phyloP scores from a whole-genome alignment of 2,888 invertebrate species.

The Microctonus hyperodae region DNA sequence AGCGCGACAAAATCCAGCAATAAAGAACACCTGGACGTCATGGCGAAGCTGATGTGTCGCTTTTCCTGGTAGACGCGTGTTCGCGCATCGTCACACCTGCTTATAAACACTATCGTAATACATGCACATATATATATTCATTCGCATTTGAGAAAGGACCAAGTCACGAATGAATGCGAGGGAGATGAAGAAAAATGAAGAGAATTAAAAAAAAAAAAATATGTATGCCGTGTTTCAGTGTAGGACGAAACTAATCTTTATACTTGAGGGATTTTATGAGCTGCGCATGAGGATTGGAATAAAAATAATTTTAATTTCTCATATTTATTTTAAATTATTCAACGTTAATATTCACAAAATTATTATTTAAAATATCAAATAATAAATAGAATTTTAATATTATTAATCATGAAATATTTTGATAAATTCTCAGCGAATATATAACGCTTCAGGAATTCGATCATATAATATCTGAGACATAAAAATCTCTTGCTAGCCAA shows the following conservation, averaged over 20 bases:
- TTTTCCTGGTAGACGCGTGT: slow-evolving; percentile 62
- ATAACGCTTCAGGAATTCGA: neutral
- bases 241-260: neutral
- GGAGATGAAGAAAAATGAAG: slow-evolving; percentile 11
- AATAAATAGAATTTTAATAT: no score
- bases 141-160: neutral
- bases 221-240: neutral
- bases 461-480: no score
- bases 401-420: no score
- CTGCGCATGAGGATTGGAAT: slow-evolving; percentile 10
- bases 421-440: neutral
- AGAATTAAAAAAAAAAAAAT: slow-evolving; percentile 7
- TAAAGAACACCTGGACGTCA: slow-evolving; percentile 57
- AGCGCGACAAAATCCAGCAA: slow-evolving; percentile 45
- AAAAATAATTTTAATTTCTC: neutral
- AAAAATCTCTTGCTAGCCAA: no score
- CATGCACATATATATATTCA: slow-evolving; percentile 5
- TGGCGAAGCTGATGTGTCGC: slow-evolving; percentile 44
- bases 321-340: neutral
- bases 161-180: slow-evolving; percentile 14
- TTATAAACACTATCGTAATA: slow-evolving; percentile 41
- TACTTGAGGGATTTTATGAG: slow-evolving; percentile 7
- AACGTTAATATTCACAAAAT: neutral
- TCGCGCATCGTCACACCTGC: slow-evolving; percentile 63
- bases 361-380: no score